Evolutionary conservation across 2,888 invertebrate species (phyloP), one percentile per base, ranked within the genome.

Genomic region (Synanthedon tipuliformis): DNA sequence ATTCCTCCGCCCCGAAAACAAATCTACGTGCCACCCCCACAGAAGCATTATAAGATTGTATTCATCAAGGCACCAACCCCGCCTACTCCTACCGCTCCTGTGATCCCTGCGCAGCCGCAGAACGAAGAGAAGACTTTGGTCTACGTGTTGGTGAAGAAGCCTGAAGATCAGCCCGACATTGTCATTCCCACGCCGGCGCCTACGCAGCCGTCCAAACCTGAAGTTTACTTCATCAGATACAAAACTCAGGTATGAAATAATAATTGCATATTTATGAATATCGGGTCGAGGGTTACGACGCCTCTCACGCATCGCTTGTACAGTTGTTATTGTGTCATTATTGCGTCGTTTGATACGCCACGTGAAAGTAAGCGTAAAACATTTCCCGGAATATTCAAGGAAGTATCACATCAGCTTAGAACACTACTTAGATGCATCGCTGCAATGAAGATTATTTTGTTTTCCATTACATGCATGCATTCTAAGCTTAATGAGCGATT

Each of bases 181-280:
- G 89, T 91, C 50, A 90, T 95, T 61, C 95, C 95, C 1, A 92
- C 94, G 11, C 92, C 93, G 3, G 92, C 92, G 50, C 94, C 95
- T 49, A 95, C 95, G 41, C 94, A 94, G 71, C 95, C 95, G 50
- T 92, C 93, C 88, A 95, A 95, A 77, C 95, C 95, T 5, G 95
- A 95, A 87, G 95, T 95, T 53, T 95, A 94, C 89, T 95, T 95
- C 89, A 95, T 95, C 88, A 92, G 94, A 87, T 95, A 95, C 86
- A 94, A 94, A 85, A 93, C 93, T 52, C 93, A 93, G 91, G 93
- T 93, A 81, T 16, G 16, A 3, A 49, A 27, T 27, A 7, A 27
- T 41, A 10, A 45, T 45, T 45, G 34, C 12, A 45, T 45, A 45
- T 45, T 45, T 45, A 45, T 15, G 45, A 34, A 34, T 34, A 34